A percentile compares a stretch with the other conserved stretches of the same genome.
These are phyloP conservation scores for Bombylius major DNA, from an alignment of 2,888 invertebrate species.

Conservation along the genomic window DNA sequence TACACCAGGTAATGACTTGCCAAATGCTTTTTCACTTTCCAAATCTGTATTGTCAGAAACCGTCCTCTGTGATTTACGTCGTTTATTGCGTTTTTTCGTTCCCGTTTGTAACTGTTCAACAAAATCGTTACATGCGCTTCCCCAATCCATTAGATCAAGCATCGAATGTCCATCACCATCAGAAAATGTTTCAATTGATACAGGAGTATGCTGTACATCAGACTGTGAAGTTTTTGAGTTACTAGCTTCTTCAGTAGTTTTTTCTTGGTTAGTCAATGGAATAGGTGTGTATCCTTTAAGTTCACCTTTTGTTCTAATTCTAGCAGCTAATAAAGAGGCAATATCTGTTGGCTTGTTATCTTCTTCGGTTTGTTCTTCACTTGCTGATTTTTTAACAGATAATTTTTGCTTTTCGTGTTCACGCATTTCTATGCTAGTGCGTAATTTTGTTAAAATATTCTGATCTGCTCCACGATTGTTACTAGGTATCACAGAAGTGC, in stretches of 20 bases:
- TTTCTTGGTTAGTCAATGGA: conserved; percentile 11
- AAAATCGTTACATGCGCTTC: conserved; percentile 62
- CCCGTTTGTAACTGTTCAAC: conserved; percentile 58
- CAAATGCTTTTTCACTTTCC: conserved; percentile 8
- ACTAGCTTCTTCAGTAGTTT: background rate
- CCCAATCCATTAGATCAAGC: conserved; percentile 39
- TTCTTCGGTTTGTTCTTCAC: background rate
- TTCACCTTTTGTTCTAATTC: conserved; percentile 79
- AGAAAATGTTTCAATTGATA: background rate
- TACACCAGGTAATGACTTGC: conserved; percentile 17
- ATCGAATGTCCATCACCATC: conserved; percentile 12
- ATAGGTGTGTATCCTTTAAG: conserved; percentile 46
- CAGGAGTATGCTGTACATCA: background rate
- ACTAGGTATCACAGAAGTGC: conserved; percentile 12
- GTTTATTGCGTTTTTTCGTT: conserved; percentile 43
- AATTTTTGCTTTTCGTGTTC: conserved; percentile 41
- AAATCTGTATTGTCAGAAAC: conserved; percentile 19
- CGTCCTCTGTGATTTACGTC: conserved; percentile 21
- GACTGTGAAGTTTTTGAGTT: background rate
- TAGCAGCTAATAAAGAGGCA: conserved; percentile 50
- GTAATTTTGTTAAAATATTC: conserved; percentile 54
- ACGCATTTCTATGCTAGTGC: conserved; percentile 59
- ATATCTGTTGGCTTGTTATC: conserved; percentile 31
- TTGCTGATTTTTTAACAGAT: conserved; percentile 26
- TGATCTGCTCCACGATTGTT: conserved; percentile 49